phyloP scores from a whole-genome alignment of 2,888 invertebrate species.

The Osmoderma eremita region DNA sequence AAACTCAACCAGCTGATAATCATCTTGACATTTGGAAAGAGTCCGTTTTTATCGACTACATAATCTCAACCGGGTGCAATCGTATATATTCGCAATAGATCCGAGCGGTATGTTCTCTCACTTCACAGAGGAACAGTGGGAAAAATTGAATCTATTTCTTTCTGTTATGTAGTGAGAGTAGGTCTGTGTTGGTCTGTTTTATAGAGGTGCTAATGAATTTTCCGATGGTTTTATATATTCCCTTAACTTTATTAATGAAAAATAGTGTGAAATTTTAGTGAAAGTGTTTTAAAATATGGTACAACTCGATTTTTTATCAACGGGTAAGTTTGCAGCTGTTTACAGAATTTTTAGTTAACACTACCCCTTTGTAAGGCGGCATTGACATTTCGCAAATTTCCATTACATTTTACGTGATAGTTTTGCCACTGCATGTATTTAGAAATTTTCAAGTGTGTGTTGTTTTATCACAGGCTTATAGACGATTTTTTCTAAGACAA shows the following conservation, averaged over 20 bases:
- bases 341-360: constrained; percentile 47
- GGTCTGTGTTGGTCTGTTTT: constrained; percentile 44
- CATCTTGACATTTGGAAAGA: constrained; percentile 2
- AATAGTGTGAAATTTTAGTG: constrained; percentile 52
- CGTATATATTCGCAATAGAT: background rate
- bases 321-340: constrained; percentile 55
- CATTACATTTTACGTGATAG: constrained; percentile 29
- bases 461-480: too few species aligned
- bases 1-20: constrained; percentile 18
- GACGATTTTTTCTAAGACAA: too few species aligned
- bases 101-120: background rate
- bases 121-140: background rate
- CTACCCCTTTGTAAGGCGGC: constrained; percentile 57
- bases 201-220: constrained; percentile 45
- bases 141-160: constrained; percentile 42
- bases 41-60: constrained; percentile 14
- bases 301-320: constrained; percentile 58
- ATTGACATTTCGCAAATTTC: constrained; percentile 56
- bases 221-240: constrained; percentile 36
- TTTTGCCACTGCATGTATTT: background rate
- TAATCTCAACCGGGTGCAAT: background rate
- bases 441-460: too few species aligned
- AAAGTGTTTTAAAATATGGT: constrained; percentile 55
- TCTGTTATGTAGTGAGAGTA: constrained; percentile 46
- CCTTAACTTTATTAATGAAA: constrained; percentile 58